A percentile compares a stretch with the other conserved stretches of the same genome.
phyloP scores from a whole-genome alignment of 1,140 invertebrate genomes.

The Caenorhabditis tropicalis region DNA sequence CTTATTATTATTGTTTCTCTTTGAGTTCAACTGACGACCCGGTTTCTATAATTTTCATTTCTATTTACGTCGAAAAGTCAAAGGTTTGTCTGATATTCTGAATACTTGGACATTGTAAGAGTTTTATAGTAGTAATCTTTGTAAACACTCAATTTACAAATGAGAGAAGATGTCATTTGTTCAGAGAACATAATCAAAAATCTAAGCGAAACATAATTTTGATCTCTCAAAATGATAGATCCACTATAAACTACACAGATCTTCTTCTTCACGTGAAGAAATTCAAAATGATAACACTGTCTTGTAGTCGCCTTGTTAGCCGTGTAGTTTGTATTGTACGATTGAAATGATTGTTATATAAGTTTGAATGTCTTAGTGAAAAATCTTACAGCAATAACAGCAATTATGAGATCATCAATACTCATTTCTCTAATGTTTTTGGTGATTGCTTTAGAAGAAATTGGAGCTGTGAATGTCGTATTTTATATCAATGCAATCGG shows the following conservation, averaged over 20 bases:
- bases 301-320: background rate
- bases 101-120: no score
- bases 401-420: background rate
- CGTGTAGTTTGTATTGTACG: slow-evolving; percentile 25
- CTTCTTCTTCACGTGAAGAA: background rate
- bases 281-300: background rate
- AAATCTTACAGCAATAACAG: background rate
- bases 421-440: background rate
- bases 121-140: no score
- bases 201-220: no score
- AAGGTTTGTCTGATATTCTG: no score
- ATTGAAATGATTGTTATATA: background rate
- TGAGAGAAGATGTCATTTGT: no score
- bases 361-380: background rate
- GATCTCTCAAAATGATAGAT: background rate
- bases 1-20: background rate
- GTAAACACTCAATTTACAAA: no score
- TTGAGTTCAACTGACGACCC: background rate
- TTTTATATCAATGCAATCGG: slow-evolving; percentile 36
- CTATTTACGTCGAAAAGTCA: no score
- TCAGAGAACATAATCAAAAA: no score
- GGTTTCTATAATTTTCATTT: no score
- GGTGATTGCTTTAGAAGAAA: background rate
- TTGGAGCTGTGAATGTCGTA: background rate
- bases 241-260: background rate